phyloP scores from a whole-genome alignment of 53 echinoderm and acorn worm genomes.

The Mesocentrotus franciscanus region DNA sequence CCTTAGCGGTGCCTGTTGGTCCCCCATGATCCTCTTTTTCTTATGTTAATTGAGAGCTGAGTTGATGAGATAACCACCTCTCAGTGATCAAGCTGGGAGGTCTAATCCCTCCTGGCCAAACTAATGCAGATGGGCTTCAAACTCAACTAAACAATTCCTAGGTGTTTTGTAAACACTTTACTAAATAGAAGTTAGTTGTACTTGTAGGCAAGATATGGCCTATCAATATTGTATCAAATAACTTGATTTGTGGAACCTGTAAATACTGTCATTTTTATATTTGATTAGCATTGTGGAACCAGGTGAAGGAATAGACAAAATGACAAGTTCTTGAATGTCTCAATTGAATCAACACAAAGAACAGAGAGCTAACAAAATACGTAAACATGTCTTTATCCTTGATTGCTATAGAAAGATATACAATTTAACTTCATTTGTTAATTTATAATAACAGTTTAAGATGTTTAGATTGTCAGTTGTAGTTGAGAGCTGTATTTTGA shows the following conservation, averaged over 20 bases:
- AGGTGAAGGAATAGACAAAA: background rate
- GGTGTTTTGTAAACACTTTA: background rate
- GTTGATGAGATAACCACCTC: too few relatives aligned
- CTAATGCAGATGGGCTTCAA: too few relatives aligned
- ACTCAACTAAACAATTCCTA: background rate
- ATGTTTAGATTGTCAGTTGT: background rate
- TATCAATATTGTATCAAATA: background rate
- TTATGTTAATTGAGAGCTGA: too few relatives aligned
- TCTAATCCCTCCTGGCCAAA: too few relatives aligned
- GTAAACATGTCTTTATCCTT: too few relatives aligned
- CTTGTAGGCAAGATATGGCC: background rate
- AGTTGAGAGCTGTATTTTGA: background rate
- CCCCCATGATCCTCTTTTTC: too few relatives aligned
- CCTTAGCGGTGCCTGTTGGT: too few relatives aligned
- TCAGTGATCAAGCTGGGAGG: too few relatives aligned
- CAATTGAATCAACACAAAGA: background rate
- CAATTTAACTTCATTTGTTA: background rate
- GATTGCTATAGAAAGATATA: too few relatives aligned
- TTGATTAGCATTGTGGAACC: background rate
- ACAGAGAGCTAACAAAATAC: background rate
- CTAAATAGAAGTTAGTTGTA: background rate
- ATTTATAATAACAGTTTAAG: background rate
- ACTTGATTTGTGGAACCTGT: background rate
- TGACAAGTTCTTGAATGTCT: background rate
- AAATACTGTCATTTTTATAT: background rate